Conservation (phyloP, 92 coral and sea anemone species). For the Siderastrea siderea region DNA sequence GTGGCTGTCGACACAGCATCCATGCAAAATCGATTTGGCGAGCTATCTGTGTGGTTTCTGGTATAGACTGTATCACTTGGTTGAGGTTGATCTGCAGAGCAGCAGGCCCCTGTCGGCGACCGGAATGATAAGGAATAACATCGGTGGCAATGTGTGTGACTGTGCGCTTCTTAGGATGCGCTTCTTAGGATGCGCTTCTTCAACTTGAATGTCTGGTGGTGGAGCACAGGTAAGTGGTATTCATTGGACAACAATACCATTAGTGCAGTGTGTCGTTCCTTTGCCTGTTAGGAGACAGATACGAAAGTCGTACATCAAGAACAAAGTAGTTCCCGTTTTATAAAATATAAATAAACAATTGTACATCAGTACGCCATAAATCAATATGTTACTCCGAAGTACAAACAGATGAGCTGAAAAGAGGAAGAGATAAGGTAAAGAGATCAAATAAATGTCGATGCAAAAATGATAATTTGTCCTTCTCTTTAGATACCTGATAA, state of each 20-base stretch:
- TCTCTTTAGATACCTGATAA: conserved; percentile 39
- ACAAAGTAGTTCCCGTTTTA: not conserved
- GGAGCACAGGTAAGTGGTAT: conserved; percentile 40
- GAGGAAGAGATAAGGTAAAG: conserved; percentile 7
- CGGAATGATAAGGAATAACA: conserved; percentile 46
- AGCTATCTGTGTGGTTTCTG: not conserved
- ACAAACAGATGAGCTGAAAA: conserved; percentile 40
- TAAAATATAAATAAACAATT: conserved; percentile 19
- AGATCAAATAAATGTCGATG: too few relatives aligned
- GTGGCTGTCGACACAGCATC: conserved; percentile 42
- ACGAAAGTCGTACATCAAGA: conserved; percentile 1
- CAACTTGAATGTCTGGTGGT: conserved; percentile 49
- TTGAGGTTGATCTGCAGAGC: conserved; percentile 1
- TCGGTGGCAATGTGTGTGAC: conserved; percentile 8
- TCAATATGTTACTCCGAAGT: conserved; percentile 16
- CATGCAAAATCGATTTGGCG: conserved; percentile 47
- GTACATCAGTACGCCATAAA: conserved; percentile 10
- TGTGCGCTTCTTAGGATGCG: conserved; percentile 18
- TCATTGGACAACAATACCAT: conserved; percentile 71
- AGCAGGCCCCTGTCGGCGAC: conserved; percentile 46
- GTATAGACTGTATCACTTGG: not conserved
- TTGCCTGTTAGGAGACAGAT: conserved; percentile 33
- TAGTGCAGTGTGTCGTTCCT: conserved; percentile 72
- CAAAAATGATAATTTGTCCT: too few relatives aligned
- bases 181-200: conserved; percentile 38